Base-by-base conservation (phyloP, 2,888 invertebrate genomes). In the Harpagoxenus sublaevis region DNA sequence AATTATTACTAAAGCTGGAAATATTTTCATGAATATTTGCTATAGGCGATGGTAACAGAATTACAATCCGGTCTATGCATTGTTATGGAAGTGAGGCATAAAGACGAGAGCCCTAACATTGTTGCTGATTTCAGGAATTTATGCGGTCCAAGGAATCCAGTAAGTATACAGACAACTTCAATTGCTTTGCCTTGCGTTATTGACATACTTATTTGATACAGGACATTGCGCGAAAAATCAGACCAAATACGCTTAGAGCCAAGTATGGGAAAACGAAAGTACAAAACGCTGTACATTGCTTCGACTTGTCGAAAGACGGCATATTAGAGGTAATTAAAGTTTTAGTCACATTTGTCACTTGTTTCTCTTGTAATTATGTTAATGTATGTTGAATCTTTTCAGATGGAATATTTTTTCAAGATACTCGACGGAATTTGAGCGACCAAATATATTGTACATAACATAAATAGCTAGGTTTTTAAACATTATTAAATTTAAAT, bases 121-220 rank as follows among this genome's bases (percentile, higher is more conserved):
- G 97, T 97, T 74, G 95, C 96, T 28, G 97, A 96, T 90, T 99
- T 99, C 95, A 96, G 99, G 87, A 97, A 97, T 93, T 96, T 98
- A 87, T 97, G 97, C 87, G 99, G 99, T 0, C 99, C 99, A 2
- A 96, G 97, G 89, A 99, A 99, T 96, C 98, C 99, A n/a, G 98
- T 98, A 96, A 96, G 96, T 90, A 39, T 53, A 23, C 23, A 35
- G 23, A 77, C 55, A 87, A 28, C 23, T 81, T 81, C 18, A 73
- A 73, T 62, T 62, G 28, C 4, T 31, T 71, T 55, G 18, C 15
- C 48, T 2, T 2, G 2, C 12, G 12, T 81, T 23, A 23, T 23
- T 23, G 23, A 23, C 23, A 23, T 23, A 23, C 23, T 23, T 23
- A 23, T 23, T 23, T 73, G 23, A 73, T 31, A 85, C 53, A 23